Evolutionary conservation across 2,888 invertebrate genomes (phyloP).

Genomic region (Crioceris asparagi): DNA sequence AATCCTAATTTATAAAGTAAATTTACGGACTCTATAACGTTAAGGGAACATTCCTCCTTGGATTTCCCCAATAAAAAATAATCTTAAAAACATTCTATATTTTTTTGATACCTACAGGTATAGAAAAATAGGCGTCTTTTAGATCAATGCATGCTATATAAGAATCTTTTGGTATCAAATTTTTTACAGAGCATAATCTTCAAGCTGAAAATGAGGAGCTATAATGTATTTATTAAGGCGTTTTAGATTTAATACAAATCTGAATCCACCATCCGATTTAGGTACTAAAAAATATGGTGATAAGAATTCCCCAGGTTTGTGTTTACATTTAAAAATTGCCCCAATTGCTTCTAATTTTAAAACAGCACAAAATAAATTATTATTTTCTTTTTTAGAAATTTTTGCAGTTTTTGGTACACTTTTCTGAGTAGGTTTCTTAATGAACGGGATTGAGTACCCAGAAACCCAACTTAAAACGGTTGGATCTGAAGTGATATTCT

Average conservation of each 20-base stretch:
- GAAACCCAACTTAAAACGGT: background rate
- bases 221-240: background rate
- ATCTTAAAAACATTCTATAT: background rate
- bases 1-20: no score
- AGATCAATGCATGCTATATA: conserved; percentile 2
- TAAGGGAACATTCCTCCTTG: no score
- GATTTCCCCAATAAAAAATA: background rate
- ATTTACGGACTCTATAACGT: no score
- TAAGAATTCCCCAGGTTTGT: background rate
- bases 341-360: conserved; percentile 2
- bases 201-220: conserved; percentile 3
- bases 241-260: conserved; percentile 3
- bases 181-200: conserved; percentile 1
- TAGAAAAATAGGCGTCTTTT: conserved; percentile 3
- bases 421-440: background rate
- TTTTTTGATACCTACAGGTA: background rate
- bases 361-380: background rate
- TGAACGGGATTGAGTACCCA: conserved; percentile 2
- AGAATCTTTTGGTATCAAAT: background rate
- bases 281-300: conserved; percentile 6
- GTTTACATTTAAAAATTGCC: background rate
- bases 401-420: background rate
- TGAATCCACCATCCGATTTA: conserved; percentile 1
- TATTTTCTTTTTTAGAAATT: conserved; percentile 1
- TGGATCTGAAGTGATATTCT: conserved; percentile 1